Evolutionary conservation across 2,113 vertebrate species (phyloP).

Genomic region (Platichthys flesus): DNA sequence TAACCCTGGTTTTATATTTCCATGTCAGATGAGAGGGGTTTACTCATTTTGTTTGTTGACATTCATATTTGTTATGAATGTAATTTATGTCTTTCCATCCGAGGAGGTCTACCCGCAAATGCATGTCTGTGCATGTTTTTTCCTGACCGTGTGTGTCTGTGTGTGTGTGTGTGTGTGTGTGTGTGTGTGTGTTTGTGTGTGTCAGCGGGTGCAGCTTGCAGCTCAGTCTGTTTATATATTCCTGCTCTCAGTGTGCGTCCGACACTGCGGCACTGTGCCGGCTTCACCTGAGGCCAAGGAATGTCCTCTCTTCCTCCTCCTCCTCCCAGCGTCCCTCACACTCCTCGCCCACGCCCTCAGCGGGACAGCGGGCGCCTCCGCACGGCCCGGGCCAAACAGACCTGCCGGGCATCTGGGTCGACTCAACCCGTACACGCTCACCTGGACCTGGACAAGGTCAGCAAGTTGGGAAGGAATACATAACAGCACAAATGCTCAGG

Average conservation of each 20-base stretch:
- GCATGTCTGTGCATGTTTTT: constrained; percentile 2
- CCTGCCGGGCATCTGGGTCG: constrained; percentile 62
- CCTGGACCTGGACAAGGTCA: constrained; percentile 71
- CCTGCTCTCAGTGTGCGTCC: constrained; percentile 63
- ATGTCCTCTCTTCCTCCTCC: constrained; percentile 68
- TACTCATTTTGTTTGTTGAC: constrained; percentile 46
- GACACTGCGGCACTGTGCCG: constrained; percentile 61
- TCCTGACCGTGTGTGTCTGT: not conserved
- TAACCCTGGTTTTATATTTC: not conserved
- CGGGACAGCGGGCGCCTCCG: constrained; percentile 61
- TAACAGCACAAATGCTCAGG: constrained; percentile 17
- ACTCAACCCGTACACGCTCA: constrained; percentile 46
- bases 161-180: not conserved
- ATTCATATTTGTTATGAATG: constrained; percentile 35
- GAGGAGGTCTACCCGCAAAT: constrained; percentile 30
- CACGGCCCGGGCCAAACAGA: constrained; percentile 49
- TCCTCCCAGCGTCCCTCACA: constrained; percentile 59
- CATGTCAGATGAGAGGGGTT: not conserved
- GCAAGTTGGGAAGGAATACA: constrained; percentile 48
- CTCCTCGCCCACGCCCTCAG: constrained; percentile 68
- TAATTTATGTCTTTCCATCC: constrained; percentile 26
- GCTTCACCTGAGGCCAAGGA: constrained; percentile 74
- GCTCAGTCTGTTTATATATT: constrained; percentile 74
- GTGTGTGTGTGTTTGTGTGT: constrained; percentile 22
- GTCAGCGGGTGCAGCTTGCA: constrained; percentile 71